Conservation (phyloP, 2,113 vertebrate genomes). For the Sapajus apella region DNA sequence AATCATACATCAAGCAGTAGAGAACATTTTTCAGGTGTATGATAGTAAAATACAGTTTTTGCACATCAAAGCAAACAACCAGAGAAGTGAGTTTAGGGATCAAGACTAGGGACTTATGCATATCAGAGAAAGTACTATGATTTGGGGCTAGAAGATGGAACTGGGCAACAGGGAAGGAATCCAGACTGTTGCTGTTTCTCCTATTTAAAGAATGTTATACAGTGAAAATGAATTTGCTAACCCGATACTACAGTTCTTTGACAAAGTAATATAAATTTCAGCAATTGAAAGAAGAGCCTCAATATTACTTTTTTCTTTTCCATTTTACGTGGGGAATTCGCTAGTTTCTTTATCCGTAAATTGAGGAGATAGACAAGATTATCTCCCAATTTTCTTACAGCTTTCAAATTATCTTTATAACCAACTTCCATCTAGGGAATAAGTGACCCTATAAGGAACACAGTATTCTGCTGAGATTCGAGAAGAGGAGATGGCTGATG, state of each 20-base stretch:
- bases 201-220: not conserved
- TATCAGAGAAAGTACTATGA: not conserved
- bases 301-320: not conserved
- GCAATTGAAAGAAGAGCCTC: not conserved
- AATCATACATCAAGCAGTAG: not conserved
- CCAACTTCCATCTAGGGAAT: not conserved
- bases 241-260: not conserved
- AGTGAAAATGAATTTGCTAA: not conserved
- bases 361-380: not conserved
- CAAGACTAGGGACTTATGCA: not conserved
- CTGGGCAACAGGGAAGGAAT: not conserved
- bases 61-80: not conserved
- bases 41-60: not conserved
- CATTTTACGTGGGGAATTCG: not conserved
- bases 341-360: slow-evolving; percentile 6
- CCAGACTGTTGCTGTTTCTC: not conserved
- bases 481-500: not conserved
- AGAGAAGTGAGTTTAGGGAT: not conserved
- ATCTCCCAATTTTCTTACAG: not conserved
- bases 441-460: not conserved
- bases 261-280: not conserved
- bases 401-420: not conserved
- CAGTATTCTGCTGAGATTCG: not conserved
- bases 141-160: not conserved
- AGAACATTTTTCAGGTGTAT: not conserved